Percentiles rank a stretch among this genome's conserved stretches.
These are phyloP conservation scores for Lottia scabra DNA, from an alignment of 2,888 invertebrate genomes.

Conservation along the genomic window DNA sequence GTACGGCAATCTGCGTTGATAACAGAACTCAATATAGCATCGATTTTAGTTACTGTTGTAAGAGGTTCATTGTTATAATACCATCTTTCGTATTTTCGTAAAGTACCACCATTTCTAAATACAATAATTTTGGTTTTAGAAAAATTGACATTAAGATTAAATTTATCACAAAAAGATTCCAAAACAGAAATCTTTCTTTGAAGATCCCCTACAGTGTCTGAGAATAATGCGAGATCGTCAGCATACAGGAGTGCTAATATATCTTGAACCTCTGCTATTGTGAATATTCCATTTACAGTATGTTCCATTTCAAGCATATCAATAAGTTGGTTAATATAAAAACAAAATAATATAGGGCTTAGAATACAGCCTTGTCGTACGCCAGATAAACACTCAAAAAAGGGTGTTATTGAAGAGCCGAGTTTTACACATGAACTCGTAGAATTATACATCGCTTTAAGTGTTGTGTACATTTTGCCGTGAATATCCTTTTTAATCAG, in stretches of 20 bases:
- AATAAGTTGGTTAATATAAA: neutral
- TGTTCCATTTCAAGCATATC: neutral
- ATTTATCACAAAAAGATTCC: neutral
- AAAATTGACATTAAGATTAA: neutral
- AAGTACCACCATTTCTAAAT: neutral
- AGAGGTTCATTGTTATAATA: neutral
- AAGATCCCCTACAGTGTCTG: neutral
- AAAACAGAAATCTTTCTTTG: neutral
- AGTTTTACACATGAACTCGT: neutral
- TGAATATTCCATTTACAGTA: neutral
- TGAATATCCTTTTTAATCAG: slow-evolving; percentile 19
- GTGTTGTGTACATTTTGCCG: slow-evolving; percentile 22
- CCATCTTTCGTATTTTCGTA: neutral
- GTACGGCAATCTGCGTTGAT: too few species aligned
- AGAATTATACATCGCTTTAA: neutral
- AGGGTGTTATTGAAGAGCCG: neutral
- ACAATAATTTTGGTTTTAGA: neutral
- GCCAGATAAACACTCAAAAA: neutral
- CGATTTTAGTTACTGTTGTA: too few species aligned
- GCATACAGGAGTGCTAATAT: neutral
- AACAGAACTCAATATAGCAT: too few species aligned
- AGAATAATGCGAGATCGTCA: neutral
- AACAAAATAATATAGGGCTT: neutral
- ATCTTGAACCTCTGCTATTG: neutral
- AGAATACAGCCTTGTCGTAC: neutral